A percentile compares a stretch with the other conserved stretches of the same genome.
These are phyloP conservation scores for Sapayoa aenigma DNA, from an alignment of 2,113 vertebrate genomes.

Conservation along the genomic window DNA sequence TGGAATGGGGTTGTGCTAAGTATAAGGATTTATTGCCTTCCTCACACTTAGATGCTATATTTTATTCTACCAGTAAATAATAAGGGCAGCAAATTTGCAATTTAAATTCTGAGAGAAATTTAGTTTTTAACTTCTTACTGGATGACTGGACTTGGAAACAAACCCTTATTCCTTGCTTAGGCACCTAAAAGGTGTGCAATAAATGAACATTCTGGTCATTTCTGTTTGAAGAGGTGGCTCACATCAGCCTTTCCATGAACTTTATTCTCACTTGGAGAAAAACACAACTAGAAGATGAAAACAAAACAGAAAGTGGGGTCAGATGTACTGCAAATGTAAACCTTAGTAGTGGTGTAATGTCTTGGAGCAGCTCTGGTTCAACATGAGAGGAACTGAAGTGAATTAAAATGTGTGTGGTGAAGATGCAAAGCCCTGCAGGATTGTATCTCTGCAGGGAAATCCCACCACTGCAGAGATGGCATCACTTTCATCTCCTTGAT, in stretches of 20 bases:
- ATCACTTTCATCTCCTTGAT: background rate
- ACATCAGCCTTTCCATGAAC: background rate
- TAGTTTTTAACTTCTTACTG: background rate
- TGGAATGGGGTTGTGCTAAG: background rate
- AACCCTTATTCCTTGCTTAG: background rate
- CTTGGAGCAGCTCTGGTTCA: background rate
- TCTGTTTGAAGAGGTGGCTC: background rate
- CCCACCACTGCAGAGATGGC: background rate
- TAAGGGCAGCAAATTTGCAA: background rate
- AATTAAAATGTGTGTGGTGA: background rate
- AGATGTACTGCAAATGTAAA: background rate
- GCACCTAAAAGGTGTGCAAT: background rate
- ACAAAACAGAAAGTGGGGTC: background rate
- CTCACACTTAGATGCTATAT: background rate
- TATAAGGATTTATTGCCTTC: background rate
- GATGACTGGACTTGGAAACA: background rate
- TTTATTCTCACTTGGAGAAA: background rate
- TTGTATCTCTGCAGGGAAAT: background rate
- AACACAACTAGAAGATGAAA: background rate
- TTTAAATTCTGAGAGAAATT: constrained; percentile 10
- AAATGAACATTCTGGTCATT: background rate
- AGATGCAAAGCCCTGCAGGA: background rate
- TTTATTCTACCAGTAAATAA: constrained; percentile 28
- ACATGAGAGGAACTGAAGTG: background rate
- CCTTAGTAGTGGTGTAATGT: background rate